Percentiles rank a stretch among this genome's conserved stretches.
phyloP scores from a whole-genome alignment of 2,888 invertebrate genomes.

The Mycogona germanica region DNA sequence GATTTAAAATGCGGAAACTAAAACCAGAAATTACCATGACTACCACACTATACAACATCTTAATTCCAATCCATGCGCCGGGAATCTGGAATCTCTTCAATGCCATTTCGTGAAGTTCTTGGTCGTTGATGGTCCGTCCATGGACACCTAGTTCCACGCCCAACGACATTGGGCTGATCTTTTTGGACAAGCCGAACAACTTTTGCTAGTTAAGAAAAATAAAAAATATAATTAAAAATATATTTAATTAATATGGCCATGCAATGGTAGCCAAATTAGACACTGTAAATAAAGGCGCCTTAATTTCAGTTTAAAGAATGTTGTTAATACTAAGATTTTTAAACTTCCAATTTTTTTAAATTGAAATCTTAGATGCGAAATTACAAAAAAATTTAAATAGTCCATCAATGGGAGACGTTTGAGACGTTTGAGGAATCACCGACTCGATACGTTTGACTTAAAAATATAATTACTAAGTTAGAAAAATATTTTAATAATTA shows the following conservation, averaged over 20 bases:
- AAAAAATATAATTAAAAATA: background rate
- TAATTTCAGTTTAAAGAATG: too few species aligned
- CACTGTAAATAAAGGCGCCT: conserved; percentile 2
- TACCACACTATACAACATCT: background rate
- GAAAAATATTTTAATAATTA: too few species aligned
- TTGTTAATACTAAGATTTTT: too few species aligned
- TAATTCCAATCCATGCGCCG: background rate
- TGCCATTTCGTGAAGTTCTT: conserved; percentile 4
- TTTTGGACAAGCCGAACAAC: background rate
- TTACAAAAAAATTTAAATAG: too few species aligned
- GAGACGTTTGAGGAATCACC: too few species aligned
- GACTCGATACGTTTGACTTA: too few species aligned
- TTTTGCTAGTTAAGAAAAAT: background rate
- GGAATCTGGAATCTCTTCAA: conserved; percentile 2
- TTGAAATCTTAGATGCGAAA: too few species aligned
- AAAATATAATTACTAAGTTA: too few species aligned
- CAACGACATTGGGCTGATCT: background rate
- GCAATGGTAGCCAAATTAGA: too few species aligned
- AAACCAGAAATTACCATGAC: background rate
- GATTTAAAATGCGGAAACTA: background rate
- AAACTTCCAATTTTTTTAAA: too few species aligned
- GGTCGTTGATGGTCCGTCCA: conserved; percentile 9
- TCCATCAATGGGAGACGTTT: too few species aligned
- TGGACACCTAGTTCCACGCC: conserved; percentile 8
- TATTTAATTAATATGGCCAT: background rate